A percentile compares a stretch with the other conserved stretches of the same genome.
These are phyloP conservation scores for Sphaerodactylus townsendi DNA, from an alignment of 2,113 vertebrate species.

Conservation along the genomic window DNA sequence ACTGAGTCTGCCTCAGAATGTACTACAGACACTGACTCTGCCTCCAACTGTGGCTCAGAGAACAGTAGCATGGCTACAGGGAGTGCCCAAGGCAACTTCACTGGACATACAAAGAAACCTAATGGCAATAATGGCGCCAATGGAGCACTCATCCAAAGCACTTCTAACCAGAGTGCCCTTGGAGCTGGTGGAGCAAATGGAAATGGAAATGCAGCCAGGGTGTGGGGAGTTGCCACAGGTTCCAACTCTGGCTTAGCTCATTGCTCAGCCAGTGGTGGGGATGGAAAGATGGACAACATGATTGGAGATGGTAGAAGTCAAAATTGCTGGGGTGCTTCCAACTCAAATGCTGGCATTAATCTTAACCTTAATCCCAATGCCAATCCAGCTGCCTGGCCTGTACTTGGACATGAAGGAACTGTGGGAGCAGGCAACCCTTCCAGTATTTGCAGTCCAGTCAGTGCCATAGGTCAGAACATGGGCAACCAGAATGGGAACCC, in stretches of 20 bases:
- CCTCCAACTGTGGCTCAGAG: constrained; percentile 83
- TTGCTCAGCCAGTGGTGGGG: constrained; percentile 83
- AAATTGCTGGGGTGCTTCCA: constrained; percentile 91
- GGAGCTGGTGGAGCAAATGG: constrained; percentile 75
- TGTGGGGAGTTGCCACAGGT: constrained; percentile 83
- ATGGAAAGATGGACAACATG: constrained; percentile 88
- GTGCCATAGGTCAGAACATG: constrained; percentile 85
- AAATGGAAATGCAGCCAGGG: constrained; percentile 70
- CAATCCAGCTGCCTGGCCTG: constrained; percentile 98
- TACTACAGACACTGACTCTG: constrained; percentile 84
- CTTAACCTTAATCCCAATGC: constrained; percentile 97
- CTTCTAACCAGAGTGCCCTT: constrained; percentile 80
- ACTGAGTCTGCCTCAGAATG: constrained; percentile 90
- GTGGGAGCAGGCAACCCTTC: constrained; percentile 85
- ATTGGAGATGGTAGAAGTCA: constrained; percentile 87
- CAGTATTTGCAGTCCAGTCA: constrained; percentile 88
- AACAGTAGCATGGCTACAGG: constrained; percentile 95
- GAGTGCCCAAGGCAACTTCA: constrained; percentile 91
- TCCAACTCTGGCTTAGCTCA: constrained; percentile 85
- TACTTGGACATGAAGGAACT: constrained; percentile 92
- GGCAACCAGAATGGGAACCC: constrained; percentile 89
- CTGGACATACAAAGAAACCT: constrained; percentile 87
- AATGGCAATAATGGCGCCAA: constrained; percentile 83
- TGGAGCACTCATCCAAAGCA: constrained; percentile 80
- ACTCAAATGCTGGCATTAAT: constrained; percentile 84